Evolutionary conservation across 1,140 invertebrate genomes (phyloP).

Genomic region (Varroa destructor): DNA sequence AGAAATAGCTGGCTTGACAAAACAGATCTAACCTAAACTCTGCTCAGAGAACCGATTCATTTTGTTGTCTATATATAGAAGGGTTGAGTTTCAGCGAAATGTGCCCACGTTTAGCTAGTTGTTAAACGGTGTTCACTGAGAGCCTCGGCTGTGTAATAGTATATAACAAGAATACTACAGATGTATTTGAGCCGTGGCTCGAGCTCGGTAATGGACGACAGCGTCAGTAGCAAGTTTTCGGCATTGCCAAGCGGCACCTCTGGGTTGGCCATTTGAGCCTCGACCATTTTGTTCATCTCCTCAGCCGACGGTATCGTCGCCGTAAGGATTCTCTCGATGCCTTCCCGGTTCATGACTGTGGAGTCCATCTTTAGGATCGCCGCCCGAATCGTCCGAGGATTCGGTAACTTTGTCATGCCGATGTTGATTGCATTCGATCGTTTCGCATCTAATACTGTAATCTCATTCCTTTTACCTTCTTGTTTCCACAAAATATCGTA

Average conservation of each 20-base stretch:
- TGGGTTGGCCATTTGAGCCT: slow-evolving; percentile 81
- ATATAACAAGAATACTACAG: background rate
- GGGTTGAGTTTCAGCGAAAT: no score
- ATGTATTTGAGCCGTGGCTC: slow-evolving; percentile 57
- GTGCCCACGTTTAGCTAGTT: no score
- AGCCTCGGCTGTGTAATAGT: no score
- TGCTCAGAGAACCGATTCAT: no score
- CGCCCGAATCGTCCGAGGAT: slow-evolving; percentile 82
- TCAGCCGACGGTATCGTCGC: slow-evolving; percentile 91
- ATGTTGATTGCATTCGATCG: slow-evolving; percentile 98
- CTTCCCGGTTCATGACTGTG: slow-evolving; percentile 93
- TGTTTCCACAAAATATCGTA: slow-evolving; percentile 41
- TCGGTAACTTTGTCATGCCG: slow-evolving; percentile 96
- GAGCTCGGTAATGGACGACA: slow-evolving; percentile 88
- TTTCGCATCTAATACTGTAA: slow-evolving; percentile 91
- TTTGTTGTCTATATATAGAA: no score
- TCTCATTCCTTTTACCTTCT: slow-evolving; percentile 82
- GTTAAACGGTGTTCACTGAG: no score
- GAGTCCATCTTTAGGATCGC: slow-evolving; percentile 99
- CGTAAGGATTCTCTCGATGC: slow-evolving; percentile 84
- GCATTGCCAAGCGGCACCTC: slow-evolving; percentile 90
- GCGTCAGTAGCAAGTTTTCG: slow-evolving; percentile 89
- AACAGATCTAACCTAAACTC: no score
- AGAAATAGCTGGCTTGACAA: no score
- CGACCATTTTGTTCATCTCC: slow-evolving; percentile 87